Evolutionary conservation across 2,113 vertebrate species (phyloP).

Genomic region (Eolophus roseicapilla): DNA sequence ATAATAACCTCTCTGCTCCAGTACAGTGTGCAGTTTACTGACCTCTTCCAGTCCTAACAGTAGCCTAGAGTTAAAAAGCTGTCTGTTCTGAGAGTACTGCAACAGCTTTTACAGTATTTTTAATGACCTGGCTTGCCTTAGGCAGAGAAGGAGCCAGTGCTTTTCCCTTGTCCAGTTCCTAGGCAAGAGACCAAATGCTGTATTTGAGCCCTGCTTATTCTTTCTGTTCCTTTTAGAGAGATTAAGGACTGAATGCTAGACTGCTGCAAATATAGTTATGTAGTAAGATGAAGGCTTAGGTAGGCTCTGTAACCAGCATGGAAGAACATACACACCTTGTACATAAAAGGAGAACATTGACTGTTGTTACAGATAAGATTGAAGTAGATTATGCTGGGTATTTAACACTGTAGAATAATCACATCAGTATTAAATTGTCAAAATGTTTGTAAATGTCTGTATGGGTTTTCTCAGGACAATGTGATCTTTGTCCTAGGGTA

Average conservation of each 20-base stretch:
- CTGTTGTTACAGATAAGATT: rapidly evolving
- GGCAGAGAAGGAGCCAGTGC: neutral
- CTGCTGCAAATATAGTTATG: neutral
- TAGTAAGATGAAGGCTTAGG: neutral
- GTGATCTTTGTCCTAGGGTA: slow-evolving; percentile 79
- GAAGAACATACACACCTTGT: rapidly evolving
- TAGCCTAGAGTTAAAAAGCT: neutral
- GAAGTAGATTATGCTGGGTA: neutral
- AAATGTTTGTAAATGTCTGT: rapidly evolving
- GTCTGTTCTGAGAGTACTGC: neutral
- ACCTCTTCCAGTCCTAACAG: rapidly evolving
- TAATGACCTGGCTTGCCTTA: rapidly evolving
- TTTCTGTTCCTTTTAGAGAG: neutral
- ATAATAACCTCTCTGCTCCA: neutral
- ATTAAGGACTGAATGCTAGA: neutral
- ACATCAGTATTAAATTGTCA: rapidly evolving
- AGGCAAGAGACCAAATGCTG: neutral
- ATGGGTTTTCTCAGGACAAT: neutral
- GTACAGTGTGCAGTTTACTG: neutral
- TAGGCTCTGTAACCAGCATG: rapidly evolving
- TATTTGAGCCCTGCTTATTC: neutral
- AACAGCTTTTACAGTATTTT: neutral
- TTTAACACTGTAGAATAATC: neutral
- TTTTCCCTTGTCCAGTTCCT: neutral
- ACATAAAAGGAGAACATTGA: neutral